Base-by-base conservation (phyloP, 2,888 invertebrate species). In the Coelopa pilipes region DNA sequence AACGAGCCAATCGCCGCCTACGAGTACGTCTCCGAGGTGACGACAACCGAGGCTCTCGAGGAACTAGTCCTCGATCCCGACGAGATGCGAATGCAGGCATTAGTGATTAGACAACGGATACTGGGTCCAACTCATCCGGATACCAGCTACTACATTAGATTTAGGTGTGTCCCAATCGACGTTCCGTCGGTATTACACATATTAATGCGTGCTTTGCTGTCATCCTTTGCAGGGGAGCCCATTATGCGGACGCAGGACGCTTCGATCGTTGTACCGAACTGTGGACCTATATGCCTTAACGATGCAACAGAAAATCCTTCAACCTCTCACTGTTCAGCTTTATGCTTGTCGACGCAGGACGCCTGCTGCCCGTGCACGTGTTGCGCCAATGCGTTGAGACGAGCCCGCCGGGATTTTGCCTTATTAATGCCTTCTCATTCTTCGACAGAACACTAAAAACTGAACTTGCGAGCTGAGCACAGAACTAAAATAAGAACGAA, bases 201-300 rank as follows among this genome's bases (percentile, higher is more conserved):
- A 4, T 34, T 34, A 7, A 34, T n/a, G n/a, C n/a, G n/a, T n/a
- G n/a, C 34, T 34, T 34, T 34, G 34, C 2, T 57, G n/a, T n/a
- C n/a, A n/a, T 47, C 13, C 10, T 7, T 70, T 59, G 75, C 60
- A 91, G 96, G 82, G 96, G 96, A 75, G 96, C 96, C 0, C 93
- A 97, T 77, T 98, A 97, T 89, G 98, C 98, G 55, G 98, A 98
- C 88, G 94, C 96, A 78, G 96, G 98, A 2, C 94, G 97, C 82
- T 98, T 97, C 89, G 91, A 92, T 80, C 91, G 94, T 79, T 98
- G 98, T 88, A 96, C 97, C 78, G 93, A 94, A 82, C 90, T 98
- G 77, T 98, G 98, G 98, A 96, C 96, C 88, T 97, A 98, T n/a
- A n/a, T 89, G 98, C 98, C 46, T 90, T 98, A 53, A 96, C 97